Conservation (phyloP, 2,888 invertebrate species). For the Protula sp. region DNA sequence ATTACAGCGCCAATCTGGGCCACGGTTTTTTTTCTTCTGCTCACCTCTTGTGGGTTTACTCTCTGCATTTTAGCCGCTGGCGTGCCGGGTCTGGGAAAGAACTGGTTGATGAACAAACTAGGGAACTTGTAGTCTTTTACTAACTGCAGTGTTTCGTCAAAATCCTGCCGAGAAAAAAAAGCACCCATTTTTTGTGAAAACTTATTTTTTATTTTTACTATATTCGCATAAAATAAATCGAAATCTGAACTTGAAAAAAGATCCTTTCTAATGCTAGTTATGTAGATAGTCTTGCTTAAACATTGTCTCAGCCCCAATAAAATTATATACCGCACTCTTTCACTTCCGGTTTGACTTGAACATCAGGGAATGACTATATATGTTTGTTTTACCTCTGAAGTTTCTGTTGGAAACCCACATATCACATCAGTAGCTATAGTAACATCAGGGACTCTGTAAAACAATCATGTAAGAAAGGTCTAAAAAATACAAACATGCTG, state of each 20-base stretch:
- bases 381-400: conserved; percentile 61
- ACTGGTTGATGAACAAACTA: conserved; percentile 95
- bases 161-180: conserved; percentile 70
- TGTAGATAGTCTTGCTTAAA: too few species aligned
- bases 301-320: too few species aligned
- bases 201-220: conserved; percentile 1
- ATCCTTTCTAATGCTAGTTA: background rate
- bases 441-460: conserved; percentile 72
- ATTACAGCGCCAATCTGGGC: too few species aligned
- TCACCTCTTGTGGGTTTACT: conserved; percentile 71
- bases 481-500: too few species aligned
- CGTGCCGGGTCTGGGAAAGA: conserved; percentile 91
- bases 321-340: too few species aligned
- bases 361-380: too few species aligned
- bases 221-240: background rate
- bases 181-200: background rate
- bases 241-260: background rate
- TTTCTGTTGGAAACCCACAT: conserved; percentile 97
- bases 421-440: conserved; percentile 97
- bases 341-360: too few species aligned
- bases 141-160: conserved; percentile 77
- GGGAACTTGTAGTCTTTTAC: conserved; percentile 85
- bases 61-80: conserved; percentile 85
- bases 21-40: too few species aligned
- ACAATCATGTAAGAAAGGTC: too few species aligned